Evolutionary conservation across 2,797 vertebrate genomes (phyloP), one percentile per base, ranked within the genome.

Genomic region (Falco berigora): DNA sequence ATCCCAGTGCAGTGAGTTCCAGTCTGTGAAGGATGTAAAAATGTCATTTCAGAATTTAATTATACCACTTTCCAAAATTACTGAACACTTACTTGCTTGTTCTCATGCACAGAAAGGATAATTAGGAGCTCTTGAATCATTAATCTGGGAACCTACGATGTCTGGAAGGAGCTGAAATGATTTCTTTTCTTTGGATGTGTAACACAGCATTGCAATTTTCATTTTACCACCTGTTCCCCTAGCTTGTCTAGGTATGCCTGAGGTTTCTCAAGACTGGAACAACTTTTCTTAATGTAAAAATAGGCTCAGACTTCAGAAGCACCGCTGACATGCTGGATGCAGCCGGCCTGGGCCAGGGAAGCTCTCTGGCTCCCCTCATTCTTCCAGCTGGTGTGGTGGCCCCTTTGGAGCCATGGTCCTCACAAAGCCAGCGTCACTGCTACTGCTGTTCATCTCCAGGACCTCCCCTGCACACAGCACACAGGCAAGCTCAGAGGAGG

Each of bases 111-210:
- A 74, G 86, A 82, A 81, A 77, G 64, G 80, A 75, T 92, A 95
- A 93, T 88, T 91, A 95, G 74, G 49, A 97, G 77, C 74, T 90
- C 88, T 87, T 95, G 88, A 95, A 74, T 95, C 67, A 91, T 93
- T 93, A 93, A 72, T 96, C 86, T 90, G 86, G 67, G 44, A 94
- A 64, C 58, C 34, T 72, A 49, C 5, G 5, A 67, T 85, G 62
- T 91, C 81, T 92, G 85, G 64, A 88, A 93, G 36, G 64, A 92
- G 75, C 62, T 74, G 66, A 90, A 94, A 90, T 75, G 7, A 38
- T 92, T 88, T 75, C 7, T 84, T 93, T 86, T 42, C 69, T 94
- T 94, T 71, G 47, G 50, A 67, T 95, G 84, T 85, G n/a, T 76
- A 86, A 62, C 63, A 38, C 74, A 82, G 79, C 81, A 87, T 67